Evolutionary conservation across 1,140 invertebrate genomes (phyloP).

Genomic region (Drosophila tsacasi): DNA sequence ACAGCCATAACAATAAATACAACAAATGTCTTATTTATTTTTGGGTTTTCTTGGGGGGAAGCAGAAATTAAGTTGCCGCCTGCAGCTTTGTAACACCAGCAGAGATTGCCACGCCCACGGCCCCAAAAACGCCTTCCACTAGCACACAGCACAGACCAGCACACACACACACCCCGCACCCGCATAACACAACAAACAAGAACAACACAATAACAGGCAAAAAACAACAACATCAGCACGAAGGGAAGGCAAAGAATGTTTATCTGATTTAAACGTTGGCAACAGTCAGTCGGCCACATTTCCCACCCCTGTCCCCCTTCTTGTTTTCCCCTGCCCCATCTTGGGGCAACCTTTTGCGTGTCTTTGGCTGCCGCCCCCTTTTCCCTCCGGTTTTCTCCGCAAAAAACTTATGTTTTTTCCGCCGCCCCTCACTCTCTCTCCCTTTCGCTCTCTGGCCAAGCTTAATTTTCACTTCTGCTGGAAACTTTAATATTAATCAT

Average conservation of each 20-base stretch:
- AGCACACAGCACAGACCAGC: neutral
- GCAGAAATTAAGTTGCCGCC: slow-evolving; percentile 79
- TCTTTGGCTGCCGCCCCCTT: slow-evolving; percentile 29
- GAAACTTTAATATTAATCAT: slow-evolving; percentile 82
- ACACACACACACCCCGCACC: slow-evolving; percentile 10
- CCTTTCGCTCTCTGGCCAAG: slow-evolving; percentile 25
- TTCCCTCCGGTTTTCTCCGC: slow-evolving; percentile 3
- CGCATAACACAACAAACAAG: slow-evolving; percentile 40
- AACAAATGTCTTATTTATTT: slow-evolving; percentile 75
- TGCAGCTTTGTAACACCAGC: slow-evolving; percentile 76
- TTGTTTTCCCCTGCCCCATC: neutral
- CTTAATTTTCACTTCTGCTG: slow-evolving; percentile 74
- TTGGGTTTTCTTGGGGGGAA: slow-evolving; percentile 35
- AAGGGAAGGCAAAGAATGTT: slow-evolving; percentile 64
- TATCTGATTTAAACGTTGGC: slow-evolving; percentile 80
- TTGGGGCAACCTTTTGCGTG: slow-evolving; percentile 65
- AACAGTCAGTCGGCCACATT: slow-evolving; percentile 63
- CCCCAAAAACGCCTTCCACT: slow-evolving; percentile 7
- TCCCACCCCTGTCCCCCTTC: slow-evolving; percentile 3
- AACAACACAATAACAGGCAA: slow-evolving; percentile 42
- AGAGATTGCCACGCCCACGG: slow-evolving; percentile 40
- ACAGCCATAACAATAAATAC: slow-evolving; percentile 39
- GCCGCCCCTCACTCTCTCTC: slow-evolving; percentile 16
- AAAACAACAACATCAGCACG: slow-evolving; percentile 51
- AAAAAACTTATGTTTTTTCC: slow-evolving; percentile 70